Evolutionary conservation across 2,113 vertebrate species (phyloP).

Genomic region (Illadopsis cleaveri): DNA sequence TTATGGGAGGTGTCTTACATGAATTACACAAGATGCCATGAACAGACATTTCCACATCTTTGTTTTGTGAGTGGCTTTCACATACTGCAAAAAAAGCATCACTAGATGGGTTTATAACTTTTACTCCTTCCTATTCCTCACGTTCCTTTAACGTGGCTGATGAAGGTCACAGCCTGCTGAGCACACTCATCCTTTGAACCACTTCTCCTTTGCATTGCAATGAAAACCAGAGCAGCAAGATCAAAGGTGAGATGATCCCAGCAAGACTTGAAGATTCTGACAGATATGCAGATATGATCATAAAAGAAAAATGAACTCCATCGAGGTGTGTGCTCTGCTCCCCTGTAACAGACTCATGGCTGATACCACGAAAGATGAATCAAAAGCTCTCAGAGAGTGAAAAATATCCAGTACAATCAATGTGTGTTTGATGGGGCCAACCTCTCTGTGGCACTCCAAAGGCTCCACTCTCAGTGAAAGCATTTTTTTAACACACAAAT

Average conservation of each 20-base stretch:
- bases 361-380: neutral
- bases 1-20: neutral
- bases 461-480: too few species aligned
- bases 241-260: constrained; percentile 40
- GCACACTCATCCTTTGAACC: neutral
- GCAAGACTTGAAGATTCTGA: constrained; percentile 25
- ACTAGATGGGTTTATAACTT: neutral
- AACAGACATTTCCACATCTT: neutral
- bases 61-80: neutral
- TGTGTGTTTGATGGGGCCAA: too few species aligned
- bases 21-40: neutral
- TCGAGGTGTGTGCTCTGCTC: neutral
- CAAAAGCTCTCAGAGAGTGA: neutral
- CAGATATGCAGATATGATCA: constrained; percentile 40
- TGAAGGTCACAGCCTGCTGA: neutral
- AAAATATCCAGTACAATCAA: neutral
- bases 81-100: neutral
- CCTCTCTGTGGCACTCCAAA: too few species aligned
- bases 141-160: neutral
- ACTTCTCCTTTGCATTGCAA: constrained; percentile 21
- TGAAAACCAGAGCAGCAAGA: constrained; percentile 16
- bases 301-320: constrained; percentile 13
- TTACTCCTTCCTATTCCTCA: neutral
- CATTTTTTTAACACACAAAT: neutral
- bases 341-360: neutral